A percentile compares a stretch with the other conserved stretches of the same genome.
Evolutionary conservation across 2,888 invertebrate species (phyloP).

Genomic region (Leptopilina myrica): DNA sequence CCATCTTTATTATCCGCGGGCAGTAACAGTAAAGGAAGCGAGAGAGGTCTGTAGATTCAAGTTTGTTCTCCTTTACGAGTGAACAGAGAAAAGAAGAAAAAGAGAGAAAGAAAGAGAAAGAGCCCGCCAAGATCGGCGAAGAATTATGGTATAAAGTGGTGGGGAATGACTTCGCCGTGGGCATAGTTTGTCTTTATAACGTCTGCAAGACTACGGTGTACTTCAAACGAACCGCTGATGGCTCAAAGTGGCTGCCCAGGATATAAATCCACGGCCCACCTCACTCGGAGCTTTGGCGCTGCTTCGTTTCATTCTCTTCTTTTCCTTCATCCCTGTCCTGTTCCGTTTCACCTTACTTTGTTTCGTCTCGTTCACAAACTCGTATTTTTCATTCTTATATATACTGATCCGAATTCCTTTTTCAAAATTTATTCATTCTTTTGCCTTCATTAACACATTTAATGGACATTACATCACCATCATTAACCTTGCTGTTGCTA

Average conservation of each 20-base stretch:
- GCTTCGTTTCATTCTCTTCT: conserved; percentile 53
- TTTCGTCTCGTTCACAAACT: conserved; percentile 26
- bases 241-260: conserved; percentile 75
- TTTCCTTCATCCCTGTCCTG: conserved; percentile 41
- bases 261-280: conserved; percentile 76
- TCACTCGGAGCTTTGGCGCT: conserved; percentile 59
- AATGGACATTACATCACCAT: no score
- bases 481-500: no score
- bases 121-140: conserved; percentile 63
- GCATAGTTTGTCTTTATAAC: conserved; percentile 77
- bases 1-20: conserved; percentile 77
- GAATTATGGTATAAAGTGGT: conserved; percentile 75
- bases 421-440: no score
- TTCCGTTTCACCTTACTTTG: conserved; percentile 45
- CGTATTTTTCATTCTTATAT: conserved; percentile 15
- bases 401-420: no score
- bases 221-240: conserved; percentile 77
- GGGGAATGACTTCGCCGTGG: conserved; percentile 74
- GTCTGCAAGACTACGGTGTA: conserved; percentile 73
- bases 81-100: conserved; percentile 51
- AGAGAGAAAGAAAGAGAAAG: conserved; percentile 54
- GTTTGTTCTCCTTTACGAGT: conserved; percentile 43
- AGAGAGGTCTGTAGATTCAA: conserved; percentile 62
- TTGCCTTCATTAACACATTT: no score
- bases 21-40: conserved; percentile 74